Base-by-base conservation (phyloP, 2,113 vertebrate genomes). In the Emydura subglobosa region DNA sequence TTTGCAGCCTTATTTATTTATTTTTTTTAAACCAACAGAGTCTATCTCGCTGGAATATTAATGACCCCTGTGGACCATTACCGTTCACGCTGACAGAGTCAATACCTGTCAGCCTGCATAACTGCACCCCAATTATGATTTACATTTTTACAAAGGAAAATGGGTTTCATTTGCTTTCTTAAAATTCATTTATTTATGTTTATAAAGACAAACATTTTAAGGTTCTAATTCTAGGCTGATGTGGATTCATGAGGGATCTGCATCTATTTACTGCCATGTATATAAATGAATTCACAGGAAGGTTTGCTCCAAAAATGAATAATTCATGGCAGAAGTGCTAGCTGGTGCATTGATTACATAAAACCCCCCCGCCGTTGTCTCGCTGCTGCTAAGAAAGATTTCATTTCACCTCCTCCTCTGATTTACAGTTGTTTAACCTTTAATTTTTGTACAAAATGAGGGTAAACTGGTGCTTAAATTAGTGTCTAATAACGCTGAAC, bases 221-320 rank as follows among this genome's bases (percentile, higher is more conserved):
- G 91, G 91, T 93, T 96, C 94, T 96, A 96, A 97, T 97, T 96
- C 97, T 79, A 78, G 85, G 42, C 93, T 87, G 96, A 95, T 76
- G 93, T 83, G 93, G 93, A 96, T 96, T 96, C 95, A 94, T 88
- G 59, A 96, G 96, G 96, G 96, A 97, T 96, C 95, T 87, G 90
- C 93, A 92, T 97, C 94, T 97, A 93, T 96, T 97, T 97, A 96
- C 94, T 94, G 93, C 95, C 96, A 91, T 59, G 95, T 95, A 96
- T 91, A 96, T 79, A 96, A 97, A 98, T 97, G 94, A 97, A 97
- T 97, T 97, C 95, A 50, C 95, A 76, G 93, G 90, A 97, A 97
- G 85, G 96, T 92, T 96, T 94, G 95, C 95, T 94, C n/a, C 25
- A 13, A 92, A 86, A 65, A 97, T 98, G 96, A 97, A 98, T 98